These are phyloP conservation scores for Drosophila busckii DNA, from an alignment of 1,140 invertebrate species.

Conservation along the genomic window DNA sequence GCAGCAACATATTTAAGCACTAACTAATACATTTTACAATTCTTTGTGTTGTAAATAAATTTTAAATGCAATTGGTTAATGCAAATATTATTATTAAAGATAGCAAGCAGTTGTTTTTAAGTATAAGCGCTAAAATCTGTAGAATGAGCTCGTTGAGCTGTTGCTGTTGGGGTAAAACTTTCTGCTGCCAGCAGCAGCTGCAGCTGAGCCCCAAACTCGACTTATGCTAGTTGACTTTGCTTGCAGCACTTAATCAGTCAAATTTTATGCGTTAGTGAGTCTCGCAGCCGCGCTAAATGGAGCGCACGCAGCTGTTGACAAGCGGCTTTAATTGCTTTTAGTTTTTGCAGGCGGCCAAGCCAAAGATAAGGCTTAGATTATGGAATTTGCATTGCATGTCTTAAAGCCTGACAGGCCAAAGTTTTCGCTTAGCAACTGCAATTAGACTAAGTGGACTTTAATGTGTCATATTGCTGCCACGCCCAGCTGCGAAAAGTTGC, in stretches of 20 bases:
- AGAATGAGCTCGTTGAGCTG: too few relatives aligned
- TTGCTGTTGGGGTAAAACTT: too few relatives aligned
- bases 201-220: neutral
- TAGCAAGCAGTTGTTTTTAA: too few relatives aligned
- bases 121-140: too few relatives aligned
- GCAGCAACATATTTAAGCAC: slow-evolving; percentile 51
- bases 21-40: too few relatives aligned
- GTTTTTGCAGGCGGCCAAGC: slow-evolving; percentile 32
- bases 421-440: slow-evolving; percentile 41
- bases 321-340: slow-evolving; percentile 61
- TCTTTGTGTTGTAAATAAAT: too few relatives aligned
- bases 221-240: slow-evolving; percentile 26
- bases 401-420: slow-evolving; percentile 22
- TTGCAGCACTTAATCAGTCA: slow-evolving; percentile 65
- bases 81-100: too few relatives aligned
- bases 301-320: slow-evolving; percentile 47
- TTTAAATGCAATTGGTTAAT: too few relatives aligned
- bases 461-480: slow-evolving; percentile 50
- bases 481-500: slow-evolving; percentile 45
- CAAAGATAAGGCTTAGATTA: slow-evolving; percentile 41
- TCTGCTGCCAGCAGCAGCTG: neutral
- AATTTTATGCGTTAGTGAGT: slow-evolving; percentile 41
- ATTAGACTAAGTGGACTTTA: slow-evolving; percentile 72
- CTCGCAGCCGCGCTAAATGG: slow-evolving; percentile 8
- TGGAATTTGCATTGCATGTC: slow-evolving; percentile 31